A percentile compares a stretch with the other conserved stretches of the same genome.
Evolutionary conservation across 2,797 vertebrate species (phyloP).

Genomic region (Melanotaenia boesemani): DNA sequence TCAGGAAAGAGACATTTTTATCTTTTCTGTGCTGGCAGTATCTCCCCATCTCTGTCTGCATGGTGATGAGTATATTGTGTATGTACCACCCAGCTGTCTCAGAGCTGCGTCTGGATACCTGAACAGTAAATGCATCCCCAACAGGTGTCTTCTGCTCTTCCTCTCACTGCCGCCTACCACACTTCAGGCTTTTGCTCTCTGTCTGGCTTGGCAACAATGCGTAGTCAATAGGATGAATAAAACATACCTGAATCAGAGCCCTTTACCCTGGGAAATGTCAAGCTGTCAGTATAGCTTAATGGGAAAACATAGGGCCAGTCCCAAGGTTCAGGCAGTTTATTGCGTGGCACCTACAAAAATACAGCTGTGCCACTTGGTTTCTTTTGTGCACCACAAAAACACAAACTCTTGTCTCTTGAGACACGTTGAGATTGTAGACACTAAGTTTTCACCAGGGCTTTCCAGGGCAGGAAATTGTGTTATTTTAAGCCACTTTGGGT

Average conservation of each 20-base stretch:
- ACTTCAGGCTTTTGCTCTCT: constrained; percentile 61
- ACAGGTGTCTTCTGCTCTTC: constrained; percentile 58
- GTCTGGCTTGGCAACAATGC: constrained; percentile 63
- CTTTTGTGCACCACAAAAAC: constrained; percentile 35
- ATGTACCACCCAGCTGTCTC: constrained; percentile 65
- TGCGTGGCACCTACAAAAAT: constrained; percentile 39
- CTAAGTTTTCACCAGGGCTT: constrained; percentile 12
- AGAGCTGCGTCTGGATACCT: constrained; percentile 55
- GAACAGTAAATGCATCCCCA: constrained; percentile 67
- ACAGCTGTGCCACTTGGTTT: constrained; percentile 30
- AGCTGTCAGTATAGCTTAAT: constrained; percentile 79
- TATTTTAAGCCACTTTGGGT: constrained; percentile 31
- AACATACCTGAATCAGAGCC: constrained; percentile 80
- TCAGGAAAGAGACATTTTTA: constrained; percentile 55
- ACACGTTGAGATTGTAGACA: background rate
- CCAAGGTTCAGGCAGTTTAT: constrained; percentile 68
- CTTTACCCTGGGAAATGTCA: constrained; percentile 81
- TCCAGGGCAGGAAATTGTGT: constrained; percentile 17
- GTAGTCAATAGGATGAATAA: constrained; percentile 84
- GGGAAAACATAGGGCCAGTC: constrained; percentile 70
- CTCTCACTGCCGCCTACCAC: constrained; percentile 53
- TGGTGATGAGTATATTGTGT: constrained; percentile 66
- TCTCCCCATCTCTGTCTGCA: constrained; percentile 57
- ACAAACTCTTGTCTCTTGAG: constrained; percentile 18
- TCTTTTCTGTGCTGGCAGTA: constrained; percentile 45